Evolutionary conservation across 2,888 invertebrate species (phyloP), one percentile per base, ranked within the genome.

Genomic region (Ormia ochracea): DNA sequence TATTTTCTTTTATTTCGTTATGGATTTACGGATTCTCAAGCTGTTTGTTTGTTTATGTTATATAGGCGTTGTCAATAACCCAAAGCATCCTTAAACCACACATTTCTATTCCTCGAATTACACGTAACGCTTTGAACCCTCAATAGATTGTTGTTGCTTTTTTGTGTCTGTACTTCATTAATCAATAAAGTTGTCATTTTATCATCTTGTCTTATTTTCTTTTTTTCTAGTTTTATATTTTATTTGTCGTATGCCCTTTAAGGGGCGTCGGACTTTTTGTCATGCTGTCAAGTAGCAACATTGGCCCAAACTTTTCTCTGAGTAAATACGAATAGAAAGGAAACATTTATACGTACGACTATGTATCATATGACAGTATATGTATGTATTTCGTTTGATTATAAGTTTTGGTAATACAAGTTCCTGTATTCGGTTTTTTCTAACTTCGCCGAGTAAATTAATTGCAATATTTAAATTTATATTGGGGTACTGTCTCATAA

Each of bases 51-150:
- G 0, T 54, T 33, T 56, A 23, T 12, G 12, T 1, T 5, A 26
- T 36, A n/a, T n/a, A n/a, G n/a, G n/a, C 26, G 28, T 52, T 48
- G 38, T 5, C 17, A 12, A 31, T 28, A 50, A n/a, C 14, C 52
- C 45, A 9, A 54, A 66, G 45, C 45, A 36, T 50, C 9, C 28
- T 1, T 52, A 66, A 41, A 54, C 52, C 10, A 69, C 59, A 21
- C 73, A 61, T 75, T 68, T 28, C n/a, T 50, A 59, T 66, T 75
- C 75, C 75, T 80, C 65, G 61, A 70, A 66, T 75, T 61, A 74
- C 65, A 79, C 74, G 59, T 54, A 45, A 31, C 14, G 66, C 65
- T 75, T 66, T 70, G 61, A 75, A 80, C 70, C 52, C 36, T 80
- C 70, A 66, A 43, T 66, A 72, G 66, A 75, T 61, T 21, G 28